These are phyloP conservation scores for Periophthalmus magnuspinnatus DNA, from an alignment of 2,797 vertebrate genomes.

Conservation along the genomic window DNA sequence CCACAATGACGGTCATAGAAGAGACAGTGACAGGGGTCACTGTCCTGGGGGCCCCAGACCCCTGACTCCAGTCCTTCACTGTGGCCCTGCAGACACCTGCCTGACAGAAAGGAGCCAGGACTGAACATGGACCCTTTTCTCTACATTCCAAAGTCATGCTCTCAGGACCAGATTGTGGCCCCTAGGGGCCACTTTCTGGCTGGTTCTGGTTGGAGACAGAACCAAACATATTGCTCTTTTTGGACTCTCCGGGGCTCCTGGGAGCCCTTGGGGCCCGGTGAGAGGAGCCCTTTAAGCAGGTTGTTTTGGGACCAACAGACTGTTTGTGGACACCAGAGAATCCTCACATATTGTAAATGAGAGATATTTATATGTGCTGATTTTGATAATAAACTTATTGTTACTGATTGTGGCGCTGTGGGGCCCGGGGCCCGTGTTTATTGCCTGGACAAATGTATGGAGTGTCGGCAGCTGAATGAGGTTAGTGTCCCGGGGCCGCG, in stretches of 20 bases:
- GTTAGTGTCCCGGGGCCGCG: constrained; percentile 91
- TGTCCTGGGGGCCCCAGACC: background rate
- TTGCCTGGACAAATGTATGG: constrained; percentile 98
- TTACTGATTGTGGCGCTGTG: constrained; percentile 67
- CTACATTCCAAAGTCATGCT: constrained; percentile 9
- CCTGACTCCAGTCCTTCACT: background rate
- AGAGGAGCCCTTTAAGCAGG: constrained; percentile 48
- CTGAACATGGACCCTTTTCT: background rate
- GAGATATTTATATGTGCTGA: constrained; percentile 99
- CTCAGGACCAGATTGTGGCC: constrained; percentile 1
- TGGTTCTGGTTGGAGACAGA: background rate
- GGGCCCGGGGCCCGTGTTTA: constrained; percentile 85
- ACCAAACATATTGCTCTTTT: background rate
- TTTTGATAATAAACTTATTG: constrained; percentile 98
- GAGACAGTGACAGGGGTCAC: background rate
- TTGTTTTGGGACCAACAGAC: constrained; percentile 53
- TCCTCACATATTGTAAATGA: constrained; percentile 88
- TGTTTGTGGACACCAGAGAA: constrained; percentile 69
- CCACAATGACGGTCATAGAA: background rate
- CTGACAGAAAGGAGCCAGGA: background rate
- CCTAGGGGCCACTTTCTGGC: background rate
- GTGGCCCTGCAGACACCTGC: background rate
- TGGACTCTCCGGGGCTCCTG: background rate
- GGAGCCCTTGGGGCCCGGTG: background rate
- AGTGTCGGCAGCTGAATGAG: constrained; percentile 84